These are phyloP conservation scores for Drosophila prolongata DNA, from an alignment of 2,888 invertebrate species.

Conservation along the genomic window DNA sequence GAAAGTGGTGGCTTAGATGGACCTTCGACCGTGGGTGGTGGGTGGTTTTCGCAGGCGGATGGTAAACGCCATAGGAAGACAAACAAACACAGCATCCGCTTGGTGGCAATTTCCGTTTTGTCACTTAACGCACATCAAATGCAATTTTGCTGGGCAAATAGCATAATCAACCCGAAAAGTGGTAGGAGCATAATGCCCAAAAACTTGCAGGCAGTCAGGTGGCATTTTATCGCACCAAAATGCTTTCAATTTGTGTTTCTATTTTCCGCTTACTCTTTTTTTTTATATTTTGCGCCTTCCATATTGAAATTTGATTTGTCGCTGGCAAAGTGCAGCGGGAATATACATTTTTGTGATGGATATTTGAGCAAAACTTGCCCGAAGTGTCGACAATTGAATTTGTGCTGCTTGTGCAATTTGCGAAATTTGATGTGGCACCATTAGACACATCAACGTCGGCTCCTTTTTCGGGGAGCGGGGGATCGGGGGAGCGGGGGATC, in stretches of 20 bases:
- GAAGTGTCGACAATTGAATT: slow-evolving; percentile 56
- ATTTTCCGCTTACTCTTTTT: slow-evolving; percentile 44
- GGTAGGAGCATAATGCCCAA: neutral
- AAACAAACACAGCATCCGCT: slow-evolving; percentile 63
- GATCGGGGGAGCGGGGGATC: neutral
- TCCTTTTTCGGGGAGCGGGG: slow-evolving; percentile 4
- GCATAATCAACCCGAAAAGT: slow-evolving; percentile 62
- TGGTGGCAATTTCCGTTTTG: slow-evolving; percentile 77
- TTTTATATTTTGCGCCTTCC: slow-evolving; percentile 25
- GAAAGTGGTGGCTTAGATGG: slow-evolving; percentile 21
- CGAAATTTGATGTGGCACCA: slow-evolving; percentile 63
- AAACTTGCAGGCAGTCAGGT: slow-evolving; percentile 29
- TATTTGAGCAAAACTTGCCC: slow-evolving; percentile 63
- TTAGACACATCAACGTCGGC: slow-evolving; percentile 22
- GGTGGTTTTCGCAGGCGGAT: slow-evolving; percentile 2
- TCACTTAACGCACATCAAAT: slow-evolving; percentile 74
- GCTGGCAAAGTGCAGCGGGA: slow-evolving; percentile 59
- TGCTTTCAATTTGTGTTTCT: slow-evolving; percentile 67
- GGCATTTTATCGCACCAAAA: slow-evolving; percentile 43
- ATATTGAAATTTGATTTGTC: slow-evolving; percentile 73
- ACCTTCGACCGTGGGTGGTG: slow-evolving; percentile 7
- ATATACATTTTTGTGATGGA: slow-evolving; percentile 50
- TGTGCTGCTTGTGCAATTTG: slow-evolving; percentile 62
- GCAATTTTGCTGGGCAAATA: slow-evolving; percentile 76
- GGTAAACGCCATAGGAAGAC: slow-evolving; percentile 50